Conservation (phyloP, 2,113 vertebrate species). For the Gasterosteus aculeatus region DNA sequence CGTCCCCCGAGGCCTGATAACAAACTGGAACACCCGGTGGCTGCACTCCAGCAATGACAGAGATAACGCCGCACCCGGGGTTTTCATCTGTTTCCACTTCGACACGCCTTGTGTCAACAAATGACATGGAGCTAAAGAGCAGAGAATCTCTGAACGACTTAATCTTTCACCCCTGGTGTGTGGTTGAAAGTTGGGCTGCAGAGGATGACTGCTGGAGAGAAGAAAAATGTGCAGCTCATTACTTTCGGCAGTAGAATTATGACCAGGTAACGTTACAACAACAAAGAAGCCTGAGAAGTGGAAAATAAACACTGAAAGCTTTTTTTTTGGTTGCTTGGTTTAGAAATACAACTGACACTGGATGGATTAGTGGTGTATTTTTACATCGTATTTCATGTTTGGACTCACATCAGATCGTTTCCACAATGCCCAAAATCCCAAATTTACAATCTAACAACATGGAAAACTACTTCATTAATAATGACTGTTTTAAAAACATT, state of each 20-base stretch:
- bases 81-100: slow-evolving; percentile 53
- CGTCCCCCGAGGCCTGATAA: slow-evolving; percentile 29
- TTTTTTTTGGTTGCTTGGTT: neutral
- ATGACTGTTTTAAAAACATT: neutral
- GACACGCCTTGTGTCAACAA: slow-evolving; percentile 52
- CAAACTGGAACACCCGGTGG: slow-evolving; percentile 38
- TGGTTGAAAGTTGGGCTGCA: neutral
- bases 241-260: no score
- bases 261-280: neutral
- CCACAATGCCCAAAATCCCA: neutral
- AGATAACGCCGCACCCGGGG: slow-evolving; percentile 47
- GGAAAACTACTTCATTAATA: neutral
- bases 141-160: neutral
- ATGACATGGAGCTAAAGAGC: slow-evolving; percentile 15
- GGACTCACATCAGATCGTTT: neutral
- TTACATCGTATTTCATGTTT: neutral
- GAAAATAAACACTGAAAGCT: neutral
- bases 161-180: neutral
- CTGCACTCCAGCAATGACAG: slow-evolving; percentile 31
- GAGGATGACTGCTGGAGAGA: neutral
- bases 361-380: neutral
- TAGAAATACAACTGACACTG: neutral
- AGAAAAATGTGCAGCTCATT: no score
- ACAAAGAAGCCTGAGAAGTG: neutral
- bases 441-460: neutral